Percentiles rank a stretch among this genome's conserved stretches.
phyloP scores from a whole-genome alignment of 2,113 vertebrate species.

The Centropus unirufus region DNA sequence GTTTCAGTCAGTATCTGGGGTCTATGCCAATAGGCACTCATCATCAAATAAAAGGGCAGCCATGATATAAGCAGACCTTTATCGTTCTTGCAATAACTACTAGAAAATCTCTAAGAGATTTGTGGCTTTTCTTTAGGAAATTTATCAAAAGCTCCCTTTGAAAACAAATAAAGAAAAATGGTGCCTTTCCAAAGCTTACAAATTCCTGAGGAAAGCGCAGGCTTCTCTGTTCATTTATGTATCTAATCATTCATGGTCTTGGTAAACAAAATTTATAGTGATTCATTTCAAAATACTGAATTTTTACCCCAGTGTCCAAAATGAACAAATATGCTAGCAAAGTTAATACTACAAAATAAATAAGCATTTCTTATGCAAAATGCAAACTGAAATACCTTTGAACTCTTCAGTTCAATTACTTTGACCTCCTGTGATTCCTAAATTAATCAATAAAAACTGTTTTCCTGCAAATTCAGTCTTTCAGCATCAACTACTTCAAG shows the following conservation, averaged over 20 bases:
- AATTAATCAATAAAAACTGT: neutral
- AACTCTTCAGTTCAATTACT: neutral
- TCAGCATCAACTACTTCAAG: neutral
- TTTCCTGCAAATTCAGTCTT: neutral
- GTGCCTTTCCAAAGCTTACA: neutral
- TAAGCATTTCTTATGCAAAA: neutral
- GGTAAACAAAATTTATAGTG: neutral
- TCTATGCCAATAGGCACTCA: constrained; percentile 27
- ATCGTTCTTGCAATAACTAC: neutral
- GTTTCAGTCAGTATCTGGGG: constrained; percentile 43
- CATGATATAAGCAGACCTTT: neutral
- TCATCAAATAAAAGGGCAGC: constrained; percentile 36
- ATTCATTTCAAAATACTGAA: neutral
- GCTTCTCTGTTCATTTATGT: neutral
- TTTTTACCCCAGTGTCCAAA: neutral
- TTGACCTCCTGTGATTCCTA: neutral
- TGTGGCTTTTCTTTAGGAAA: neutral
- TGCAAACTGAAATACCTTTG: neutral
- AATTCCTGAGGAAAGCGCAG: neutral
- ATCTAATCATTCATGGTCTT: fast-evolving
- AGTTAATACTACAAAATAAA: neutral
- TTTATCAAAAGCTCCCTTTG: neutral
- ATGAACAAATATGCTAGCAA: neutral
- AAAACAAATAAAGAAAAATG: neutral
- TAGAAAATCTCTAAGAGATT: neutral